These are phyloP conservation scores for Hydriomena furcata DNA, from an alignment of 2,888 invertebrate species.

Conservation along the genomic window DNA sequence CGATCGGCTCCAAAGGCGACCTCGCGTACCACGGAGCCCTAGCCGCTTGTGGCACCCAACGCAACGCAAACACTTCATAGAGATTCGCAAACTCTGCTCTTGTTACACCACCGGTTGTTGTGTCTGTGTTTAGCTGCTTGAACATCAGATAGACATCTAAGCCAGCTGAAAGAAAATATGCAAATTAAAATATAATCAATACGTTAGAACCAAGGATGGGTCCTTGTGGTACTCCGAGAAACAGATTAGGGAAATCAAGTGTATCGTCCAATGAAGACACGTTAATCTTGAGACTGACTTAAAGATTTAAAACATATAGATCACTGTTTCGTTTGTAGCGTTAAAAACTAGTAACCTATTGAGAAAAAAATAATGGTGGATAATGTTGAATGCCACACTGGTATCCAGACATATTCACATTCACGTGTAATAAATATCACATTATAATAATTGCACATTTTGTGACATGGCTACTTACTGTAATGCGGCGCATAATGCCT, in stretches of 20 bases:
- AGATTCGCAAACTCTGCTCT: conserved; percentile 87
- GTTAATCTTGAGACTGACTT: no score
- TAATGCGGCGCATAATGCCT: conserved; percentile 89
- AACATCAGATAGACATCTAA: conserved; percentile 91
- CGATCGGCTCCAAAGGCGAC: conserved; percentile 84
- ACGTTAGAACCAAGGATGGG: background rate
- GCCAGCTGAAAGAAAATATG: conserved; percentile 71
- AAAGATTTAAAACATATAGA: no score
- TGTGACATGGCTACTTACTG: conserved; percentile 44
- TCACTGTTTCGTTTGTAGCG: no score
- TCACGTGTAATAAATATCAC: no score
- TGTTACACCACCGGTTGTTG: conserved; percentile 84
- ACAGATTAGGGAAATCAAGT: background rate
- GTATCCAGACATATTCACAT: no score
- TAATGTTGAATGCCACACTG: conserved; percentile 3
- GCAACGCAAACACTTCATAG: conserved; percentile 87
- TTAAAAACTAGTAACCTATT: background rate
- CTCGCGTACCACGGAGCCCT: conserved; percentile 88
- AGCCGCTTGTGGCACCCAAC: conserved; percentile 89
- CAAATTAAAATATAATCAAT: background rate
- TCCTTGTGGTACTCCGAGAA: conserved; percentile 10
- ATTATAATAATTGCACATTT: background rate
- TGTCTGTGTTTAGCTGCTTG: conserved; percentile 86
- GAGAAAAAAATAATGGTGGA: background rate
- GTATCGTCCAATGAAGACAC: background rate